Percentiles rank a stretch among this genome's conserved stretches.
phyloP scores from a whole-genome alignment of 2,113 vertebrate genomes.

The Telmatochromis sp. region DNA sequence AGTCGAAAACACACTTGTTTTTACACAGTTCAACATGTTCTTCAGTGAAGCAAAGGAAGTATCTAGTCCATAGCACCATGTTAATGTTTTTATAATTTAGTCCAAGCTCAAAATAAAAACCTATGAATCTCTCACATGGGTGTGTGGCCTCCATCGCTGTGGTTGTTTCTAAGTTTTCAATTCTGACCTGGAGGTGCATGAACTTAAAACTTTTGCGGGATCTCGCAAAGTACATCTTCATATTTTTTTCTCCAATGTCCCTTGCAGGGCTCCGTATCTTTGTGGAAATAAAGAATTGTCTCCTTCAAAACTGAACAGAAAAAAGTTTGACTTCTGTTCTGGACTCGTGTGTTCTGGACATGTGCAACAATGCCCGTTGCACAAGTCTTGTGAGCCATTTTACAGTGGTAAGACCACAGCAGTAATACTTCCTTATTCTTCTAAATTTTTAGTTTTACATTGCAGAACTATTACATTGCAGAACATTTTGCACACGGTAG shows the following conservation, averaged over 20 bases:
- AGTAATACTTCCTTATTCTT: neutral
- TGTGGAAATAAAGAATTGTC: neutral
- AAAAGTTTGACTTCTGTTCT: neutral
- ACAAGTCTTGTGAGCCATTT: neutral
- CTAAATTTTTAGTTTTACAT: neutral
- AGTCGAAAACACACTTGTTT: rapidly evolving
- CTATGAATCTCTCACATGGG: neutral
- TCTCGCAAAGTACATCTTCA: neutral
- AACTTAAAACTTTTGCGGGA: rapidly evolving
- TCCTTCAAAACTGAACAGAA: neutral
- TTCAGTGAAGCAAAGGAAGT: neutral
- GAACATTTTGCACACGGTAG: neutral
- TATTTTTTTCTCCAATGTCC: neutral
- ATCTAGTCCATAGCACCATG: neutral
- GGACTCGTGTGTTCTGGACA: neutral
- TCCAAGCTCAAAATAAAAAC: neutral
- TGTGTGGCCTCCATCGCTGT: neutral
- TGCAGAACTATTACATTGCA: neutral
- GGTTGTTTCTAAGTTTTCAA: neutral
- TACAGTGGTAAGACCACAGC: neutral
- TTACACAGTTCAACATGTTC: neutral
- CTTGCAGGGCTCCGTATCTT: neutral
- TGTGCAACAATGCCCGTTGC: neutral
- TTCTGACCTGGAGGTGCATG: neutral
- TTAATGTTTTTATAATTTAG: neutral